A percentile compares a stretch with the other conserved stretches of the same genome.
Evolutionary conservation across 1,140 invertebrate species (phyloP).

Genomic region (Drosophila ananassae): DNA sequence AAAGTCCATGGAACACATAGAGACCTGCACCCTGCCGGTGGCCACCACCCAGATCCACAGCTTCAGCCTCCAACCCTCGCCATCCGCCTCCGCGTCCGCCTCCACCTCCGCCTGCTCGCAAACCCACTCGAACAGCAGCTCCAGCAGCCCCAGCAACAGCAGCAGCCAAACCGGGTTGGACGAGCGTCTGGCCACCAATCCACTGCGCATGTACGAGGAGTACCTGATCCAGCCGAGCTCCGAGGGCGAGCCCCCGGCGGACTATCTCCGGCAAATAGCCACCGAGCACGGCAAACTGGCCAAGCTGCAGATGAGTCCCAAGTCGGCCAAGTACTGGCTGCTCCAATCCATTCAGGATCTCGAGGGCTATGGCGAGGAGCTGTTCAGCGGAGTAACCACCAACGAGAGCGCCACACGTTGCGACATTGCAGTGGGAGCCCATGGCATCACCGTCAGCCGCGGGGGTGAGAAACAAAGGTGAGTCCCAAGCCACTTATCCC

Average conservation of each 20-base stretch:
- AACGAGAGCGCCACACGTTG: conserved; percentile 72
- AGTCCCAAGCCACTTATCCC: conserved; percentile 11
- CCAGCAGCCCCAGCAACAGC: conserved; percentile 70
- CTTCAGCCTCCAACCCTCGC: conserved; percentile 48
- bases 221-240: conserved; percentile 60
- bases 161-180: conserved; percentile 69
- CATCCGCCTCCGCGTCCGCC: conserved; percentile 51
- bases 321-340: conserved; percentile 91
- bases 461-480: conserved; percentile 84
- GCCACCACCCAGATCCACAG: conserved; percentile 10
- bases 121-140: conserved; percentile 55
- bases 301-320: conserved; percentile 67
- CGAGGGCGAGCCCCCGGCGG: conserved; percentile 55
- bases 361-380: conserved; percentile 91
- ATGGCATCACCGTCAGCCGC: conserved; percentile 90
- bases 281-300: conserved; percentile 77
- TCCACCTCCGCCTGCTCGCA: conserved; percentile 48
- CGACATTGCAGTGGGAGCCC: conserved; percentile 88
- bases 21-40: conserved; percentile 41
- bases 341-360: conserved; percentile 91
- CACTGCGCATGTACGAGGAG: conserved; percentile 73
- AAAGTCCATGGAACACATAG: conserved; percentile 79
- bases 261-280: conserved; percentile 75
- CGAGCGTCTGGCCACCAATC: conserved; percentile 62
- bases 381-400: conserved; percentile 89